A percentile compares a stretch with the other conserved stretches of the same genome.
These are phyloP conservation scores for Anguilla pacifica DNA, from an alignment of 2,797 vertebrate species.

Conservation along the genomic window DNA sequence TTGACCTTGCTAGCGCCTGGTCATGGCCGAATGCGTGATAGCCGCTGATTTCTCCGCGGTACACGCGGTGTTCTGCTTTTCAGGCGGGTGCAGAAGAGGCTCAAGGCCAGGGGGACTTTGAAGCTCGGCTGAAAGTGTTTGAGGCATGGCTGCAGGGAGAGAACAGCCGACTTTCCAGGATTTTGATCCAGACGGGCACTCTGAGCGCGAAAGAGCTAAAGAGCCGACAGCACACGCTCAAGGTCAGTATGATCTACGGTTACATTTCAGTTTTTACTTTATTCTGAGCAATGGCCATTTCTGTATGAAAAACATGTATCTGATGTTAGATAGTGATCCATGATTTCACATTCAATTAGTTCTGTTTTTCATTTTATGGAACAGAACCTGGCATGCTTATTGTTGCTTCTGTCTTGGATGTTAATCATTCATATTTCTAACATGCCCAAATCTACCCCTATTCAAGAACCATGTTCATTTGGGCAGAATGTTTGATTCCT, in stretches of 20 bases:
- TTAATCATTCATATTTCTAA: background rate
- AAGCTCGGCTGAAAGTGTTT: conserved; percentile 69
- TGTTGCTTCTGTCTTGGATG: background rate
- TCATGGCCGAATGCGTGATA: background rate
- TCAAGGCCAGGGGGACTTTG: conserved; percentile 32
- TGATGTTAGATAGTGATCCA: background rate
- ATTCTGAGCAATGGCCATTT: no score
- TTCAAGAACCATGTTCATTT: background rate
- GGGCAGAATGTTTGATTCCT: background rate
- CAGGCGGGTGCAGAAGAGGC: conserved; percentile 52
- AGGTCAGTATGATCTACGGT: conserved; percentile 64
- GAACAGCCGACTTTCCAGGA: conserved; percentile 70
- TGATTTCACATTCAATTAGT: background rate
- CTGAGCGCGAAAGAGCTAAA: conserved; percentile 61
- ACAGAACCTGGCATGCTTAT: background rate
- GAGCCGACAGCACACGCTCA: conserved; percentile 63
- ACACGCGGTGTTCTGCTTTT: background rate
- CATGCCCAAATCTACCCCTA: background rate
- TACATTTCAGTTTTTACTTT: background rate
- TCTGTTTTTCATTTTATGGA: background rate
- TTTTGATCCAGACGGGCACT: conserved; percentile 53
- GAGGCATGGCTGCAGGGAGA: conserved; percentile 80
- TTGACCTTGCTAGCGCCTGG: background rate
- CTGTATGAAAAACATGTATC: background rate
- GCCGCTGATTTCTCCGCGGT: conserved; percentile 4